phyloP scores from a whole-genome alignment of 2,113 vertebrate genomes.

The human (Homo sapiens) region DNA sequence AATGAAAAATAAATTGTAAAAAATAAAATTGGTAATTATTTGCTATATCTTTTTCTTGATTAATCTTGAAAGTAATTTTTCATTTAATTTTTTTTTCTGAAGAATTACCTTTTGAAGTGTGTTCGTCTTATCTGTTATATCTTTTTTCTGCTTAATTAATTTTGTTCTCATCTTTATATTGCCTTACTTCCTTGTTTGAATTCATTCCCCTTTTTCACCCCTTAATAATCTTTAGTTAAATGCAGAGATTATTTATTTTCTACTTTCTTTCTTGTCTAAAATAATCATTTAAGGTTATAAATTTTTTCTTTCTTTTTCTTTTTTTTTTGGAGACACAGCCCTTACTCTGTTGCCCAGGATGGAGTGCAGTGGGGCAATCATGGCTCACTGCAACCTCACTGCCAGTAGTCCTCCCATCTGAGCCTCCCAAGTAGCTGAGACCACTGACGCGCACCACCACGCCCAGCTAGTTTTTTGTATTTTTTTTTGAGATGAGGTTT shows the following conservation, averaged over 20 bases:
- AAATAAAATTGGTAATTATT: background rate
- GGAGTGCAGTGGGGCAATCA: no score
- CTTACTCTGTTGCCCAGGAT: no score
- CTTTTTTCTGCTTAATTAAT: background rate
- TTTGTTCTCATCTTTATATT: background rate
- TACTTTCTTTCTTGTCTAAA: background rate
- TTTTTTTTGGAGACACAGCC: no score
- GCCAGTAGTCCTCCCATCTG: no score
- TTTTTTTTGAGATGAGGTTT: no score
- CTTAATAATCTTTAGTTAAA: background rate
- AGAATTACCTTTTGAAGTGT: background rate
- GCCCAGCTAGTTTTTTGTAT: no score
- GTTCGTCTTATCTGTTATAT: background rate
- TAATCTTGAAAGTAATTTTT: background rate
- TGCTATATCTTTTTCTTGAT: background rate
- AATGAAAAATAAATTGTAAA: no score
- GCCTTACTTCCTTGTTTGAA: background rate
- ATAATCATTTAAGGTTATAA: background rate
- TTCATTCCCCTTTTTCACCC: background rate
- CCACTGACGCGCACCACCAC: no score
- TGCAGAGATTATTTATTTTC: background rate
- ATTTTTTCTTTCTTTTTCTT: background rate
- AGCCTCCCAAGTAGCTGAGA: no score
- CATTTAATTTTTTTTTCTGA: background rate
- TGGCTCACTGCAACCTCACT: no score